Conservation (phyloP, 2,113 vertebrate species). For the Clarias batrachus region DNA sequence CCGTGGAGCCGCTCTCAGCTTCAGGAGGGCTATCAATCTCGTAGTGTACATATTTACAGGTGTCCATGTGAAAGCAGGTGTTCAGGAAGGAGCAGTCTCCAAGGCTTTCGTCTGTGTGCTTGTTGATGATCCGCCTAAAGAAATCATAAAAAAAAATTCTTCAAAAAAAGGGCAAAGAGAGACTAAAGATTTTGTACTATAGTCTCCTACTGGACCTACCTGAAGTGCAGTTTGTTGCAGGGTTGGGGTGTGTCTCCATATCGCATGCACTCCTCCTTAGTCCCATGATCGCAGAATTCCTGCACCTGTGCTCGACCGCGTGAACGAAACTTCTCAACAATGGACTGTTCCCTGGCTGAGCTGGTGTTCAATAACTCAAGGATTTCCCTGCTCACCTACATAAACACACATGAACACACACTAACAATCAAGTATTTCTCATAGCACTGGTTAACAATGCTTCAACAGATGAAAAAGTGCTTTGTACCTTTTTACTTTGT, state of each 20-base stretch:
- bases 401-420: not conserved
- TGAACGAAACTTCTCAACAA: constrained; percentile 91
- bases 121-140: constrained; percentile 88
- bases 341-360: constrained; percentile 92
- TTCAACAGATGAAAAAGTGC: not conserved
- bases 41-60: constrained; percentile 92
- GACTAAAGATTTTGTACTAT: not conserved
- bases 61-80: constrained; percentile 96
- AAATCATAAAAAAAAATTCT: not conserved
- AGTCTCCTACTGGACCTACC: constrained; percentile 65
- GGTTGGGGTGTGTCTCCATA: constrained; percentile 82
- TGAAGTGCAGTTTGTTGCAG: constrained; percentile 87
- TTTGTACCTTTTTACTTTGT: constrained; percentile 87
- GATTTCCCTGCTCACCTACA: constrained; percentile 89
- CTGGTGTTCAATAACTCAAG: constrained; percentile 88
- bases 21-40: constrained; percentile 87
- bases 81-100: constrained; percentile 94
- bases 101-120: constrained; percentile 89
- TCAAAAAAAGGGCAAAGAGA: not conserved
- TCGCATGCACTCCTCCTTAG: constrained; percentile 88
- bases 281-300: constrained; percentile 92
- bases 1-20: constrained; percentile 67
- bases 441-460: not conserved
- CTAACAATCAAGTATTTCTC: not conserved
- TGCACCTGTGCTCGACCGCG: constrained; percentile 90